Conservation (phyloP, 2,888 invertebrate species). For the Lucinisca nassula region DNA sequence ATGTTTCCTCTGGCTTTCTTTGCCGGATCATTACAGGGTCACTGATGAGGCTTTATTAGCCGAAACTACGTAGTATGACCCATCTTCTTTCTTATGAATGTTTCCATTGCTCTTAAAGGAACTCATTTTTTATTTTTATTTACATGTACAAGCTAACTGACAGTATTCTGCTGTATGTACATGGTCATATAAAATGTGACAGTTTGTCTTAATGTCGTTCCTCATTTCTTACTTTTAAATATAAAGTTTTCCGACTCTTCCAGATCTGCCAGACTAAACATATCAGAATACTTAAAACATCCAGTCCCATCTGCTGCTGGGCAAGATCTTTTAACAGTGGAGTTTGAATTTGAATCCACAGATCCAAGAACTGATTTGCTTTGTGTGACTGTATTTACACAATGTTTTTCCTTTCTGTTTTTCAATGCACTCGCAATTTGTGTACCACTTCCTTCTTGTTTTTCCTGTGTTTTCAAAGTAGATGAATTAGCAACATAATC, state of each 20-base stretch:
- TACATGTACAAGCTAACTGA: too few relatives aligned
- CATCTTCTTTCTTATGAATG: too few relatives aligned
- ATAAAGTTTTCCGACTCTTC: neutral
- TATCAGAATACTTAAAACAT: slow-evolving; percentile 6
- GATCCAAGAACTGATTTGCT: neutral
- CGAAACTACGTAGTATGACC: too few relatives aligned
- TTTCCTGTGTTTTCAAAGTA: neutral
- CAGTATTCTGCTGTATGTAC: too few relatives aligned
- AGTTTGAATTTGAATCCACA: neutral
- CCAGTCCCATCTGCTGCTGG: neutral
- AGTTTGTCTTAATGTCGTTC: too few relatives aligned
- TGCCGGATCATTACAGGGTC: too few relatives aligned
- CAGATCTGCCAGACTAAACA: slow-evolving; percentile 34
- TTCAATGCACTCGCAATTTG: neutral
- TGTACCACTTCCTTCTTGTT: neutral
- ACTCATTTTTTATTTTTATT: too few relatives aligned
- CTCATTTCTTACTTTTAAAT: neutral
- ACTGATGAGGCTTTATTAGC: too few relatives aligned
- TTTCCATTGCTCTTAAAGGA: too few relatives aligned
- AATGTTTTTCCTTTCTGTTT: neutral
- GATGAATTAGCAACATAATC: neutral
- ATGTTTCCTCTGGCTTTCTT: too few relatives aligned
- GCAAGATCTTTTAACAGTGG: neutral
- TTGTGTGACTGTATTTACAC: neutral
- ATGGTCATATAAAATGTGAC: too few relatives aligned